phyloP scores from a whole-genome alignment of 2,888 invertebrate genomes.

The Phragmatobia fuliginosa region DNA sequence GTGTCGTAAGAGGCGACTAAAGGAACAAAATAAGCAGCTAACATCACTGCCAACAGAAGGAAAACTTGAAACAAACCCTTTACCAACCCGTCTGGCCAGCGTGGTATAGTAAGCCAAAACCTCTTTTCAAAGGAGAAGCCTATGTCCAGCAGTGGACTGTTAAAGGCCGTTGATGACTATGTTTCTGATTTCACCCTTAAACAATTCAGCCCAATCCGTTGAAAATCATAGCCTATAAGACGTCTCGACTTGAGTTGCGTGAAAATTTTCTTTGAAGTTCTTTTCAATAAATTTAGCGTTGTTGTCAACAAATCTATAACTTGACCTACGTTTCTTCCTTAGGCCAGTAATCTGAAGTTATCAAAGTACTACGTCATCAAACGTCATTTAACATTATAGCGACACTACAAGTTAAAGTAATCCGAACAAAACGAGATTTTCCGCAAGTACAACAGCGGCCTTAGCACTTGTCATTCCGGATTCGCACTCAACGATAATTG shows the following conservation, averaged over 20 bases:
- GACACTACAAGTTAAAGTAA: conserved; percentile 16
- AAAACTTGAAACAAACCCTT: too few relatives aligned
- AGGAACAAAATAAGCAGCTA: too few relatives aligned
- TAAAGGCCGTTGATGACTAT: not conserved
- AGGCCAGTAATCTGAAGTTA: not conserved
- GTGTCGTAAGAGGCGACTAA: too few relatives aligned
- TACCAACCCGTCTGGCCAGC: too few relatives aligned
- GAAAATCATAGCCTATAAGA: not conserved
- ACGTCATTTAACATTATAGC: not conserved
- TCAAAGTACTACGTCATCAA: not conserved
- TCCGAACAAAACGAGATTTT: conserved; percentile 17
- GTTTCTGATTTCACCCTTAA: not conserved
- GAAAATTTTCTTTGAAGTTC: too few relatives aligned
- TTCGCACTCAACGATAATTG: conserved; percentile 43
- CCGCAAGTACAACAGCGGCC: conserved; percentile 9
- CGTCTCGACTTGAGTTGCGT: not conserved
- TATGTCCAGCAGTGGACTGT: too few relatives aligned
- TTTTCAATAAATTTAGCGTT: not conserved
- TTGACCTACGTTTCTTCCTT: not conserved
- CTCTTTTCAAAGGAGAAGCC: too few relatives aligned
- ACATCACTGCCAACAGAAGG: too few relatives aligned
- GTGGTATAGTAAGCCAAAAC: too few relatives aligned
- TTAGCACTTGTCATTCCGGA: conserved; percentile 29
- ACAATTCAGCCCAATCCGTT: not conserved
- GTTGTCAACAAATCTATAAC: not conserved